Evolutionary conservation across 2,888 invertebrate species (phyloP), one percentile per base, ranked within the genome.

Genomic region (Deroplatys truncata): DNA sequence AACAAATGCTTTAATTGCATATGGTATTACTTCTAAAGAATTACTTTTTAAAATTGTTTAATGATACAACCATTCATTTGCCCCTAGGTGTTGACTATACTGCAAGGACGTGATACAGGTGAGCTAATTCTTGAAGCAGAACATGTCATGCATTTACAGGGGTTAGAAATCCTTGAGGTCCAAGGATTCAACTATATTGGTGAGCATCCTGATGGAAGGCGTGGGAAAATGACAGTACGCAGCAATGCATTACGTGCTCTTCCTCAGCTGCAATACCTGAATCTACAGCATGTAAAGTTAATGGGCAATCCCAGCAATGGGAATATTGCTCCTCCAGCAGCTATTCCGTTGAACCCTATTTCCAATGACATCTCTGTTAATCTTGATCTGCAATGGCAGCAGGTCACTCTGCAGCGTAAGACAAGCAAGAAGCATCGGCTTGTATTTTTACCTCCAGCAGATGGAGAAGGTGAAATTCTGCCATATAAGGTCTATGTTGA

Each of bases 401-500:
- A 31, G 10, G 29, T 15, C 28, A 7, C 20, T 9, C 8, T 25
- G 35, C 84, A 31, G 28, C 56, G 56, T 20, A 72, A 72, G 29
- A 43, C 20, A 31, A 31, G 86, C 10, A 84, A 72, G 43, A 85
- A 43, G 7, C 85, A 83, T n/a, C 86, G 85, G 9, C 89, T 91
- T 13, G 90, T 90, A 15, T 90, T 91, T 83, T 85, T 91, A n/a
- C 85, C 90, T 20, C 90, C 91, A 13, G 89, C 90, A 13, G 89
- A 88, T 20, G 84, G 85, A 20, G 93, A 94, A 84, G 93, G 94
- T 43, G 95, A 95, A 92, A 94, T 96, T 84, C 92, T 96, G 72
- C 95, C 96, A 0, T 96, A 96, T 91, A 95, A 95, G 89, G 94
- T 95, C 86, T 96, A 96, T 92, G 94, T 95, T 91, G 94, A 95